phyloP scores from a whole-genome alignment of 2,113 vertebrate genomes.

The Sterna hirundo region DNA sequence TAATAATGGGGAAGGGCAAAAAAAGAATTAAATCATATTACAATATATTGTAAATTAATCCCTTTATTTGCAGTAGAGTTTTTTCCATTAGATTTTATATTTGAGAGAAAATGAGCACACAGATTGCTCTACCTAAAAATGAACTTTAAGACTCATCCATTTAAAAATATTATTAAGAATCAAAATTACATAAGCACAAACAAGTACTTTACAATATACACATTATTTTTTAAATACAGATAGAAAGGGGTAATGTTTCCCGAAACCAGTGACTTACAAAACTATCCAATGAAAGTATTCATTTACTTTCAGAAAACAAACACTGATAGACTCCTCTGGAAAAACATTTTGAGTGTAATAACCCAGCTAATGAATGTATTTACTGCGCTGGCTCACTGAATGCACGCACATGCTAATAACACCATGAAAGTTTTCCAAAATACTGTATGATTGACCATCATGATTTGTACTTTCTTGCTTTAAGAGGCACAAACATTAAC shows the following conservation, averaged over 20 bases:
- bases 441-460: background rate
- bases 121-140: background rate
- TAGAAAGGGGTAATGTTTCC: background rate
- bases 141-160: background rate
- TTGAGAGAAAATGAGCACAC: background rate
- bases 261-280: background rate
- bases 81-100: background rate
- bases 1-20: background rate
- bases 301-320: background rate
- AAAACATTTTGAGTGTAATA: background rate
- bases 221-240: background rate
- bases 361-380: background rate
- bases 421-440: background rate
- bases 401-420: background rate
- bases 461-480: background rate
- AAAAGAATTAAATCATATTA: background rate
- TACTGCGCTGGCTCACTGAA: background rate
- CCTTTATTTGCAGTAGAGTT: background rate
- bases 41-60: background rate
- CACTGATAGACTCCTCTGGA: background rate
- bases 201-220: background rate
- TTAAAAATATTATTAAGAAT: background rate
- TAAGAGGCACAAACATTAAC: slow-evolving; percentile 25
- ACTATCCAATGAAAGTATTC: background rate
- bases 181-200: background rate